These are phyloP conservation scores for Tipula unca DNA, from an alignment of 2,888 invertebrate species.

Conservation along the genomic window DNA sequence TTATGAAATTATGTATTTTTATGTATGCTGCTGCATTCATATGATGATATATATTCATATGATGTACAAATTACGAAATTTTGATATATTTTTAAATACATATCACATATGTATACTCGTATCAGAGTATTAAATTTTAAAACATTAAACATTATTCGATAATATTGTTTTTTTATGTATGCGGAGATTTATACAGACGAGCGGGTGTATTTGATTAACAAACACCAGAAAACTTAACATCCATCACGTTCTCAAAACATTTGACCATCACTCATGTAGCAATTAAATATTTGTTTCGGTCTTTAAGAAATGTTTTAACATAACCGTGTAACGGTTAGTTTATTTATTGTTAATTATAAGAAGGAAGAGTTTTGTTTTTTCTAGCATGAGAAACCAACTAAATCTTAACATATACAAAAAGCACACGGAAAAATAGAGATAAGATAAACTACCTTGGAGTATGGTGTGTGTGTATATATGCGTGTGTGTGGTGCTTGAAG, in stretches of 20 bases:
- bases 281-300: slow-evolving; percentile 8
- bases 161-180: not conserved
- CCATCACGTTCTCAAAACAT: not conserved
- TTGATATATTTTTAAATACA: not conserved
- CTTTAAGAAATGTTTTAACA: not conserved
- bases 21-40: not conserved
- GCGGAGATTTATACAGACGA: not conserved
- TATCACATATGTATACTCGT: too few relatives aligned
- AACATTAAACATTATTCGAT: not conserved
- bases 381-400: not conserved
- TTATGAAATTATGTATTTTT: not conserved
- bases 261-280: not conserved
- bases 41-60: not conserved
- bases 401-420: not conserved
- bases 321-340: not conserved
- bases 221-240: not conserved
- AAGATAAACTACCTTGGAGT: not conserved
- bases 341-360: not conserved
- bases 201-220: not conserved
- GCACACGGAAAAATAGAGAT: not conserved
- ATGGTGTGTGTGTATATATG: not conserved
- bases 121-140: not conserved
- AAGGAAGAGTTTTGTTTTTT: not conserved
- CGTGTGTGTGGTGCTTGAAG: not conserved
- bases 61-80: not conserved